phyloP scores from a whole-genome alignment of 2,888 invertebrate species.

The Idaea biselata region DNA sequence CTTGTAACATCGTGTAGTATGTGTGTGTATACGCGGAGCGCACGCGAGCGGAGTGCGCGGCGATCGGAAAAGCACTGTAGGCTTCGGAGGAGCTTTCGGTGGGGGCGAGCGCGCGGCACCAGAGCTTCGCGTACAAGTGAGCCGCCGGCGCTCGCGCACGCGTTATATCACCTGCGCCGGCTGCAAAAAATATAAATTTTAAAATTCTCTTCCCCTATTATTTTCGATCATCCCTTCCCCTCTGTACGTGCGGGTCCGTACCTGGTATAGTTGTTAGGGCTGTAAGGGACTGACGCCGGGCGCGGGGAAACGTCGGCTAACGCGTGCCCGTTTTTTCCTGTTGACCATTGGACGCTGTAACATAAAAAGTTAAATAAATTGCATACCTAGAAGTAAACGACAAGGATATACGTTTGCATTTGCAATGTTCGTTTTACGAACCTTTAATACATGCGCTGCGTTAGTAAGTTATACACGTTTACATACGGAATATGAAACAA shows the following conservation, averaged over 20 bases:
- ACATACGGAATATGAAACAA: slow-evolving; percentile 9
- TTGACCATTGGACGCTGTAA: slow-evolving; percentile 62
- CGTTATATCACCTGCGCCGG: slow-evolving; percentile 81
- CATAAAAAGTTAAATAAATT: slow-evolving; percentile 39
- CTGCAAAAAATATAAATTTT: slow-evolving; percentile 80
- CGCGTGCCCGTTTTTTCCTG: slow-evolving; percentile 73
- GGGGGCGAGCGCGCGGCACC: slow-evolving; percentile 58
- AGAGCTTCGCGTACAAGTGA: slow-evolving; percentile 75
- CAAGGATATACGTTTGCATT: slow-evolving; percentile 24
- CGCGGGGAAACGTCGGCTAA: slow-evolving; percentile 49
- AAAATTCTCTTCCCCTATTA: slow-evolving; percentile 81
- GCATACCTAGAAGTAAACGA: slow-evolving; percentile 29
- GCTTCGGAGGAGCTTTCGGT: slow-evolving; percentile 53
- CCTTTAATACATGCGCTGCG: slow-evolving; percentile 16
- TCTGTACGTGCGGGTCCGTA: slow-evolving; percentile 73
- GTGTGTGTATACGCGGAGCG: slow-evolving; percentile 52
- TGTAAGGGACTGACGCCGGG: slow-evolving; percentile 32
- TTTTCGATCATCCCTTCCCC: slow-evolving; percentile 81
- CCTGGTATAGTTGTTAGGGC: slow-evolving; percentile 66
- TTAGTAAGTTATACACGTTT: slow-evolving; percentile 14
- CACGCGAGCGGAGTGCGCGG: slow-evolving; percentile 62
- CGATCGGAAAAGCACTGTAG: slow-evolving; percentile 63
- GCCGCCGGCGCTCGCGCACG: slow-evolving; percentile 75
- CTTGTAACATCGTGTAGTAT: slow-evolving; percentile 70
- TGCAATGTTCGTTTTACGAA: slow-evolving; percentile 22